Base-by-base conservation (phyloP, 2,888 invertebrate genomes). In the Aspidiotus rigidus region DNA sequence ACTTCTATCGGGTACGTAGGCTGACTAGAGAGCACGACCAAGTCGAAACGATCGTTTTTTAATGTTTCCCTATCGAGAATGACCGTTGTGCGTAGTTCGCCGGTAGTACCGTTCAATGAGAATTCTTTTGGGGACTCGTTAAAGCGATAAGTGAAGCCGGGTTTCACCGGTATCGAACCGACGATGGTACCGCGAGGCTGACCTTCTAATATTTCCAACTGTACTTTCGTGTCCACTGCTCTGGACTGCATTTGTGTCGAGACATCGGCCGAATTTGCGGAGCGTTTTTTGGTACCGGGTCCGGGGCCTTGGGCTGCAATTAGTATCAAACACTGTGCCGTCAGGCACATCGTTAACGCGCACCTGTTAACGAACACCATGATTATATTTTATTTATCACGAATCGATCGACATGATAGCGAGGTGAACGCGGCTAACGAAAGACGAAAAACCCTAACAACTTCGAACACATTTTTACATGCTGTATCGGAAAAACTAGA, bases 1-100 rank as follows among this genome's bases (percentile, higher is more conserved):
- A 97, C 93, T 80, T 93, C 93, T 73, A 93, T 92, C 11, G 87
- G 95, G 81, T 90, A 94, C 44, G 88, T 92, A 15, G 93, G 93
- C 77, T 91, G 91, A 75, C 91, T 93, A 61, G 93, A 94, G 64
- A 95, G 81, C 63, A 96, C 90, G 61, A 96, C 92, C 74, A 96
- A 83, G 77, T 94, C 93, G 79, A 93, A 93, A 69, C 90, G 84
- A 76, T 89, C 88, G 74, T 81, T 83, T 70, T 85, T 83, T 74
- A 93, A 80, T 17, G 84, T 83, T 79, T 97, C 96, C 60, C 96
- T 83, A 79, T 97, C 96, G 69, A 97, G 82, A 64, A 89, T 81
- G 64, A 85, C 83, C 74, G 88, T 88, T 13, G 92, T 93, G 76
- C 83, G 84, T 44, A 97, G 90, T 77, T 89, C 88, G 28, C 97